phyloP scores from a whole-genome alignment of 2,797 vertebrate species.

The Odontamblyopus rebecca region DNA sequence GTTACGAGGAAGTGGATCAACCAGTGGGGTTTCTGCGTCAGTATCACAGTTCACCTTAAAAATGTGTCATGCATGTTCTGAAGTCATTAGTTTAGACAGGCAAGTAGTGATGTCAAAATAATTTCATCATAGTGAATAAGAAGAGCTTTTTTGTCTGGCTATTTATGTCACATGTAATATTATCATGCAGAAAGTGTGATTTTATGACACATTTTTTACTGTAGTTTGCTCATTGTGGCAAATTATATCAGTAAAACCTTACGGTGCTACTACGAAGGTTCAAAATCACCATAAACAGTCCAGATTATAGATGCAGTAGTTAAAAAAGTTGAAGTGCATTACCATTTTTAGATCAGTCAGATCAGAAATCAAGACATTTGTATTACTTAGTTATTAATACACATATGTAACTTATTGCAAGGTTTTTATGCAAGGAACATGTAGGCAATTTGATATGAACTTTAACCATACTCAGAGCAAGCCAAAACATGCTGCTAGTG shows the following conservation, averaged over 20 bases:
- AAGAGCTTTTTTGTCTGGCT: background rate
- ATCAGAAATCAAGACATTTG: no score
- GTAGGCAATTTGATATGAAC: background rate
- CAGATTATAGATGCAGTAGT: no score
- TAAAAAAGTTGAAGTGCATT: no score
- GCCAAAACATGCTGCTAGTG: background rate
- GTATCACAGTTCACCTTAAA: background rate
- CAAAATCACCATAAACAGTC: no score
- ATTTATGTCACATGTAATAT: background rate
- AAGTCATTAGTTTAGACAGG: no score
- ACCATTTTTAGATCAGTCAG: no score
- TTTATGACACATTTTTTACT: no score
- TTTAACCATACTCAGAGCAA: background rate
- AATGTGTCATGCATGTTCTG: background rate
- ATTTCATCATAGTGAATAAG: background rate
- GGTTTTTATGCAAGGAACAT: background rate
- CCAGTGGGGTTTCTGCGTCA: background rate
- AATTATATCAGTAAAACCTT: no score
- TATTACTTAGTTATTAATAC: no score
- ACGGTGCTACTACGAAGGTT: no score
- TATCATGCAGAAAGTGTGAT: background rate
- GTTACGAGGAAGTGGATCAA: slow-evolving; percentile 22
- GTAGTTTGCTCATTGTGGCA: no score
- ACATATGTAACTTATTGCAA: no score
- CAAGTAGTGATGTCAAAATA: background rate